A percentile compares a stretch with the other conserved stretches of the same genome.
Evolutionary conservation across 2,888 invertebrate species (phyloP).

Genomic region (Diarsia dahlii): DNA sequence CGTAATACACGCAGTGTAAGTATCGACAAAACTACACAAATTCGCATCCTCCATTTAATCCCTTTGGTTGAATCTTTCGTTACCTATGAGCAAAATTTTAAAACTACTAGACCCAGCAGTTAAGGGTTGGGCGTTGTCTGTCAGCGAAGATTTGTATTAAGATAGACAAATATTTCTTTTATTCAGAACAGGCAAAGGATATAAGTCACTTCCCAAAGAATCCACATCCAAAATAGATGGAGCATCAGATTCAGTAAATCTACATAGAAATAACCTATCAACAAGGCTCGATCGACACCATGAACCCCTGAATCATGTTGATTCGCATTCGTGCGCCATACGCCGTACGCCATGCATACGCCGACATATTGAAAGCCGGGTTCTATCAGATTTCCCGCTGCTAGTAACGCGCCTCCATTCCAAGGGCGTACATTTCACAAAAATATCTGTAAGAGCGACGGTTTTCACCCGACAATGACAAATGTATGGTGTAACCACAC

Average conservation of each 20-base stretch:
- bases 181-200: not conserved
- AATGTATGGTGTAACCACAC: conserved; percentile 57
- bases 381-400: conserved; percentile 60
- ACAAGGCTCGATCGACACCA: conserved; percentile 29
- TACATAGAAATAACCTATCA: conserved; percentile 53
- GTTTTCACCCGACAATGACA: conserved; percentile 59
- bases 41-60: not conserved
- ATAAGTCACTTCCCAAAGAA: conserved; percentile 22
- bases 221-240: conserved; percentile 13
- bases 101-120: not conserved
- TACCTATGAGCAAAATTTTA: not conserved
- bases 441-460: conserved; percentile 58
- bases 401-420: conserved; percentile 51
- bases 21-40: not conserved
- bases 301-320: conserved; percentile 43
- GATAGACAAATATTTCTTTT: not conserved
- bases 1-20: not conserved
- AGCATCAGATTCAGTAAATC: conserved; percentile 39
- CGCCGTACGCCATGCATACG: conserved; percentile 25
- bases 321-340: conserved; percentile 51
- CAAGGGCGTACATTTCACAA: conserved; percentile 53
- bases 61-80: not conserved
- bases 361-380: conserved; percentile 58
- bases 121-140: not conserved
- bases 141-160: not conserved